These are phyloP conservation scores for Yponomeuta sedellus DNA, from an alignment of 2,888 invertebrate genomes.

Conservation along the genomic window DNA sequence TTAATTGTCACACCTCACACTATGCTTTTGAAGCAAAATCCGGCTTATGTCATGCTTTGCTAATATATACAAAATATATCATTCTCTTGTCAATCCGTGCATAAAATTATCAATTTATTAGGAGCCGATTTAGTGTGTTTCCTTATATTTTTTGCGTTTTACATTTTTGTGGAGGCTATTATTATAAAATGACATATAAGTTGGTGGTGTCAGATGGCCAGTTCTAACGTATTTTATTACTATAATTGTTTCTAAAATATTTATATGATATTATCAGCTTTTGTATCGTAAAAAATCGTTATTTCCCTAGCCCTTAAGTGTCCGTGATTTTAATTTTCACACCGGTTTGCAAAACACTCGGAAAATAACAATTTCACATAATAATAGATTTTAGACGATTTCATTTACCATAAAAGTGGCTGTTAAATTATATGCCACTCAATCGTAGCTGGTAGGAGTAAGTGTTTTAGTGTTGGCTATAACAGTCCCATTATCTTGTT, in stretches of 20 bases:
- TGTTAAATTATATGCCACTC: not conserved
- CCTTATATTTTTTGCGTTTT: not conserved
- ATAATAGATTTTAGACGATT: not conserved
- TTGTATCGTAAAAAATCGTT: not conserved
- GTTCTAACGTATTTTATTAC: not conserved
- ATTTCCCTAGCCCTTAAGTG: not conserved
- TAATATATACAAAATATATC: slow-evolving; percentile 4
- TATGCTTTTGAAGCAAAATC: not conserved
- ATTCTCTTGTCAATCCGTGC: not conserved
- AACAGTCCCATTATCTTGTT: not conserved
- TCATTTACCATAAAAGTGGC: not conserved
- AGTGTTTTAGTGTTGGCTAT: not conserved
- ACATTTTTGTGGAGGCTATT: not conserved
- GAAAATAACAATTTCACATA: not conserved
- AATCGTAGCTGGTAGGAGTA: not conserved
- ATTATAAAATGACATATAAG: not conserved
- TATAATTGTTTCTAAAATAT: not conserved
- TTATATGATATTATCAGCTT: not conserved
- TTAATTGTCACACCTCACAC: not conserved
- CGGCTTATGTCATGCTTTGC: slow-evolving; percentile 10
- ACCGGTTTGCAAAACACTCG: not conserved
- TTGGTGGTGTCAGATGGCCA: not conserved
- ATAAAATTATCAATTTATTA: not conserved
- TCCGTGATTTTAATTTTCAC: not conserved
- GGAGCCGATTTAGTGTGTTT: not conserved